Evolutionary conservation across 2,113 vertebrate species (phyloP).

Genomic region (Plestiodon gilberti): DNA sequence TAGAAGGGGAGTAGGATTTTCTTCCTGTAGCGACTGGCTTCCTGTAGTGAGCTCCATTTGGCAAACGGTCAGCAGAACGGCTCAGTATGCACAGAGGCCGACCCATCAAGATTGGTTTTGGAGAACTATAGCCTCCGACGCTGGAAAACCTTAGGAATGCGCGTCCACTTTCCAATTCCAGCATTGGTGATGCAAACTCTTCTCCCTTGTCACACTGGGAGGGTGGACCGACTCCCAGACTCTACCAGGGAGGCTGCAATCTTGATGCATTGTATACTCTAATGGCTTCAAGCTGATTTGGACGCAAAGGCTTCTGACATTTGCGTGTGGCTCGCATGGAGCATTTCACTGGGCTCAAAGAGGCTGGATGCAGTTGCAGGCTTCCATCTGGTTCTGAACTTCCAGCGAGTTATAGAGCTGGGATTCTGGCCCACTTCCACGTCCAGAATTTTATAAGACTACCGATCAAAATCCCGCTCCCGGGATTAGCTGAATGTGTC

Average conservation of each 20-base stretch:
- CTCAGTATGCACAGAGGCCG: background rate
- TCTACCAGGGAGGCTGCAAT: constrained; percentile 16
- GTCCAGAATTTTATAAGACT: constrained; percentile 16
- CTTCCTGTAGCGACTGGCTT: too few relatives aligned
- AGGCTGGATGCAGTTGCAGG: constrained; percentile 60
- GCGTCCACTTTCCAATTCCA: constrained; percentile 2
- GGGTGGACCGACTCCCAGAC: constrained; percentile 20
- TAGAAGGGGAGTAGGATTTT: background rate
- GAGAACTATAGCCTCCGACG: background rate
- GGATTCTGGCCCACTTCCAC: constrained; percentile 30
- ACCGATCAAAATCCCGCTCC: constrained; percentile 36
- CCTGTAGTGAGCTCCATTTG: too few relatives aligned
- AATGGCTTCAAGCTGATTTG: background rate
- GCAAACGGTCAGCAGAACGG: too few relatives aligned
- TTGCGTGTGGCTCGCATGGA: constrained; percentile 52
- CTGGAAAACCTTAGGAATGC: background rate
- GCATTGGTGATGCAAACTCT: background rate
- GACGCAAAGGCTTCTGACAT: constrained; percentile 29
- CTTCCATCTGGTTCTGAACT: constrained; percentile 47
- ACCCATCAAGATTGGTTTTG: constrained; percentile 18
- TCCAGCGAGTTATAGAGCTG: constrained; percentile 38
- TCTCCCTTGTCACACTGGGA: background rate
- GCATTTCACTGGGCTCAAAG: constrained; percentile 49
- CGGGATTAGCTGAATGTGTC: background rate
- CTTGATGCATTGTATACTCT: constrained; percentile 3